Evolutionary conservation across 1,140 invertebrate species (phyloP), one percentile per base, ranked within the genome.

Genomic region (Daktulosphaira vitifoliae): DNA sequence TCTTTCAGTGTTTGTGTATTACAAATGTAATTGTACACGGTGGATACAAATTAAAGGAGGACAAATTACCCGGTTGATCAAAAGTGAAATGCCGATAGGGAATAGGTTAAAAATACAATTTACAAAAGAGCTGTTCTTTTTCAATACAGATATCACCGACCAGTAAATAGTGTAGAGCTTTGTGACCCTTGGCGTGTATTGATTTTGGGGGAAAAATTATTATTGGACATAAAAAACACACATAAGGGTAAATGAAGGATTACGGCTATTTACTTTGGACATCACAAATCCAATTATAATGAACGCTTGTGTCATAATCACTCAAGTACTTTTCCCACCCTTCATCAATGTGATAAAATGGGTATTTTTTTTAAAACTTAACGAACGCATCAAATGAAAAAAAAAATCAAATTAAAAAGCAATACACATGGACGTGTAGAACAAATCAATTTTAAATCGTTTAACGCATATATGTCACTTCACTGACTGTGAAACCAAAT

Each of bases 71-170:
- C 54, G 54, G 54, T 42, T 44, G 38, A 59, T 22, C 54, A 38
- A 38, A 44, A 37, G 20, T 26, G 39, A 59, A 59, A 59, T 13
- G 54, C 39, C 54, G 25, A 44, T 26, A 16, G 54, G 39, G 54
- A 59, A 59, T 59, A 59, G 54, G 54, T 59, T 59, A 59, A 59
- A 59, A 59, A 59, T 46, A 23, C 54, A 44, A 44, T 59, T 22
- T 59, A 59, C 39, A 46, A 44, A 25, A 59, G 42, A 59, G 26
- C 23, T 23, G 39, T 59, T 59, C 42, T 59, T 59, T 37, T 42
- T 38, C 39, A 18, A 44, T 23, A 26, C 39, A 44, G 54, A 44
- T 44, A 23, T 59, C 54, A n/a, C n/a, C 29, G 5, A 33, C 29
- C 5, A 6, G 29, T 33, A 5, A 33, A 33, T 33, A 33, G 29